Conservation (phyloP, 2,113 vertebrate species). For the human (Homo sapiens) region GRCh38 chr15:35951001-35951500, state of each 20-base stretch:
- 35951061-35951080: background rate
- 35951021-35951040: background rate
- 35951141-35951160: background rate
- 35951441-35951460: background rate
- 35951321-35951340: slow-evolving; percentile 34
- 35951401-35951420: background rate
- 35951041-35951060: background rate
- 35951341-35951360: slow-evolving; percentile 28
- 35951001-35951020: background rate
- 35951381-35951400: background rate
- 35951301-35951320: slow-evolving; percentile 26
- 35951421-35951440: background rate
- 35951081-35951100: background rate
- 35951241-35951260: slow-evolving; percentile 12
- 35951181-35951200: slow-evolving; percentile 41
- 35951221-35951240: slow-evolving; percentile 39
- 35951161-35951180: background rate
- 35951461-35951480: slow-evolving; percentile 3
- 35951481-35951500: background rate
- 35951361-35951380: background rate
- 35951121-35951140: background rate
- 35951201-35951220: slow-evolving; percentile 53
- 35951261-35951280: slow-evolving; percentile 51
- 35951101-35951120: background rate
- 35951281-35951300: slow-evolving; percentile 54